Evolutionary conservation across 2,113 vertebrate species (phyloP).

Genomic region (Pica pica): DNA sequence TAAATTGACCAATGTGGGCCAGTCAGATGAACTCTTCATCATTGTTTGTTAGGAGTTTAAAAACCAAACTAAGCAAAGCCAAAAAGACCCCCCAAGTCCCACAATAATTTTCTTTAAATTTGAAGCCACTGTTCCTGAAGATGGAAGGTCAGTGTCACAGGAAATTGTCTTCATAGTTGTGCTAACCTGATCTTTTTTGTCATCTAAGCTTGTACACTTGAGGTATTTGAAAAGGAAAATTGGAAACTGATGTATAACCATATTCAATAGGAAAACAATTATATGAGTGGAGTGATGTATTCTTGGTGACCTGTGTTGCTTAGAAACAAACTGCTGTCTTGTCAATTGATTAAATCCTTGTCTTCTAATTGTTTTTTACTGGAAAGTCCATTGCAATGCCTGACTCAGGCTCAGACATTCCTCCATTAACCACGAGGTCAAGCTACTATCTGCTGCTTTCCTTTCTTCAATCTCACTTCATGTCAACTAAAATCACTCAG

Average conservation of each 20-base stretch:
- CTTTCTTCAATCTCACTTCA: neutral
- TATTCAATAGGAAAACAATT: neutral
- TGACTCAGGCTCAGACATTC: neutral
- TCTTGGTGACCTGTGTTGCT: constrained; percentile 25
- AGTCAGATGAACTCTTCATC: neutral
- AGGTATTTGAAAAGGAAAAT: neutral
- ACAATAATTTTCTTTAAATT: neutral
- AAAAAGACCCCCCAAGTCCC: neutral
- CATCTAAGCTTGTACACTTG: neutral
- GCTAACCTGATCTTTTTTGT: neutral
- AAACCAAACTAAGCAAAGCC: neutral
- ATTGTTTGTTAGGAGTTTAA: neutral
- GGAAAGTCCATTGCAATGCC: neutral
- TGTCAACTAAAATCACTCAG: neutral
- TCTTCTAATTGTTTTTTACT: neutral
- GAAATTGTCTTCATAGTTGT: neutral
- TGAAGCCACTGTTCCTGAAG: neutral
- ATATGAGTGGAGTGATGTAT: neutral
- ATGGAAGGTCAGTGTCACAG: neutral
- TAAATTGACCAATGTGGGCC: neutral
- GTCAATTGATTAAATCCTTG: constrained; percentile 8
- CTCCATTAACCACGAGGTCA: neutral
- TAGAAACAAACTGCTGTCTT: neutral
- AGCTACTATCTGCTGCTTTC: neutral
- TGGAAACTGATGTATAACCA: neutral